Evolutionary conservation across 2,888 invertebrate genomes (phyloP), one percentile per base, ranked within the genome.

Genomic region (Ochropleura leucogaster): DNA sequence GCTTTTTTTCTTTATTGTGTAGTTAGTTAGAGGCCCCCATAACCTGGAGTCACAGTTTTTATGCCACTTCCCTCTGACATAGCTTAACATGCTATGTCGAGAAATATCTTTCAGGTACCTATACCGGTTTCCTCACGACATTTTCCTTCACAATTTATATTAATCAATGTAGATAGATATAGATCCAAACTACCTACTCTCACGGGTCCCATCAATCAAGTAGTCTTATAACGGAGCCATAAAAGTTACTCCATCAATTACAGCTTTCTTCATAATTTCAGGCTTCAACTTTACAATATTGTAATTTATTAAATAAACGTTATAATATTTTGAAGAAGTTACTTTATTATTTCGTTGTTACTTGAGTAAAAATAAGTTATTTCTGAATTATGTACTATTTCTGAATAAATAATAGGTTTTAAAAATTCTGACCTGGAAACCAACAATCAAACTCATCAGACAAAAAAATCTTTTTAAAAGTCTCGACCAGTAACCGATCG

Each of bases 401-500:
- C 7, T 14, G 10, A 67, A 0, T 18, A 9, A 16, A 16, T 12
- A 4, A 14, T 8, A n/a, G 6, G n/a, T 6, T 42, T n/a, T n/a
- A n/a, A 18, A 0, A 65, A 20, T 16, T 60, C 14, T 20, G 4
- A 12, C 10, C 7, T 9, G n/a, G 10, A 30, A 40, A 53, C 4
- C 4, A 67, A 42, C 18, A 73, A 72, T 65, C 12, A 66, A 74
- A 44, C 18, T 65, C 10, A 75, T 69, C 8, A 77, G 16, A 47
- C 57, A 65, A 57, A n/a, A 59, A 65, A 74, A 44, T 18, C 30
- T 8, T 40, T 73, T 72, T 49, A 68, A 76, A 68, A 74, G 69
- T 80, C 47, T 72, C 63, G 57, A 40, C 55, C 53, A 59, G 79
- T 73, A 83, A 74, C 73, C 51, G 79, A 83, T 81, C 79, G 62